Base-by-base conservation (phyloP, 2,888 invertebrate genomes). In the Lymantria monacha region DNA sequence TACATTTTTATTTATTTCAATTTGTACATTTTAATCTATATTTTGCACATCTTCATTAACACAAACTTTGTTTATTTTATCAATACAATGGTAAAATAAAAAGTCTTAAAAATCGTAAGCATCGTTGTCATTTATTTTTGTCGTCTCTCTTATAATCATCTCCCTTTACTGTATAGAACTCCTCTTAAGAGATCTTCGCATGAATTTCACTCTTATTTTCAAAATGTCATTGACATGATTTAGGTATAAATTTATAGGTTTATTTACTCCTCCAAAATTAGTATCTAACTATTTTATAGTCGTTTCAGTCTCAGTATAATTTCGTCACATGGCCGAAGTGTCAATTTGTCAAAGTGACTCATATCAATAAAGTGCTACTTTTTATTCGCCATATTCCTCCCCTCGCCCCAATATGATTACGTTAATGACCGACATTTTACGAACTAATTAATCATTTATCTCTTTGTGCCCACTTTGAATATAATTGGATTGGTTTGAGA, bases 361-460 rank as follows among this genome's bases (percentile, higher is more conserved):
- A 66, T 69, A 69, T 59, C 67, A 61, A 67, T 67, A 67, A 67
- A 67, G 43, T 61, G 61, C 74, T n/a, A 76, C 59, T 76, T 76
- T 76, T 76, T 76, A 76, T 76, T 76, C 51, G 62, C 73, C 63
- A 70, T 74, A 72, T 72, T 66, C 55, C 49, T 53, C 53, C 55
- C 63, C 59, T 50, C 54, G 42, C 53, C 53, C 60, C 68, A 66
- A 69, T 72, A 74, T 74, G 70, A 74, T 72, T 68, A 70, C 72
- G 59, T 69, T 76, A 76, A 76, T 76, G 72, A 64, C 57, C 55
- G 51, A 56, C 62, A 53, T 66, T 69, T 70, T 68, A 69, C 58
- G 54, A 58, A 66, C 62, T 70, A 70, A 69, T 67, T 67, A 66
- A 67, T 67, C 61, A 66, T 67, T 67, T 67, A 67, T 65, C 59